Evolutionary conservation across 2,797 vertebrate species (phyloP).

Genomic region (Lates japonicus): DNA sequence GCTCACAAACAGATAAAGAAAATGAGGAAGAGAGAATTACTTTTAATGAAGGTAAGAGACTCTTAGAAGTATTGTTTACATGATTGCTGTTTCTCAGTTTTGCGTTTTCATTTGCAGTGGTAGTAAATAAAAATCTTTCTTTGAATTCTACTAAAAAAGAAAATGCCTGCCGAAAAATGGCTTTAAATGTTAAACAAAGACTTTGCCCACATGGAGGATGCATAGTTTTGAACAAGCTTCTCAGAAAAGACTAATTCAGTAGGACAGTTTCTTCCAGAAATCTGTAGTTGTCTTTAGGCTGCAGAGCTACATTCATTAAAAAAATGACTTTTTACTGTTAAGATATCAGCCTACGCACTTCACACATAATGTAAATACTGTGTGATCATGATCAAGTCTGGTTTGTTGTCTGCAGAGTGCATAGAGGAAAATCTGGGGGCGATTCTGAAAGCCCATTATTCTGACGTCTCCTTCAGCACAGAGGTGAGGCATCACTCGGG

Average conservation of each 20-base stretch:
- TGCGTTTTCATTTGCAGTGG: not conserved
- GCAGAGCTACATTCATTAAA: not conserved
- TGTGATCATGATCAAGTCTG: not conserved
- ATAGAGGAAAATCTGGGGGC: slow-evolving; percentile 48
- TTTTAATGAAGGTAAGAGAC: slow-evolving; percentile 44
- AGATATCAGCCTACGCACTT: not conserved
- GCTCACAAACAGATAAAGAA: not conserved
- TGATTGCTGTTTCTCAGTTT: not conserved
- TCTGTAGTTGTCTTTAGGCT: not conserved
- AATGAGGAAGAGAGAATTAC: slow-evolving; percentile 8
- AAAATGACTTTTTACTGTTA: too few relatives aligned
- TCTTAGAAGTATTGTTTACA: not conserved
- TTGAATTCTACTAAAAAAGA: too few relatives aligned
- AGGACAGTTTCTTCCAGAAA: not conserved
- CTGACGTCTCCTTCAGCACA: not conserved
- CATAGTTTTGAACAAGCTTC: not conserved
- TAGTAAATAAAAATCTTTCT: not conserved
- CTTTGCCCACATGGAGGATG: not conserved
- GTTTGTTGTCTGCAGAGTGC: slow-evolving; percentile 4
- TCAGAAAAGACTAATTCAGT: not conserved
- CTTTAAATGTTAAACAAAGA: not conserved
- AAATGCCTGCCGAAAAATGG: too few relatives aligned
- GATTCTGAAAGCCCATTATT: slow-evolving; percentile 51
- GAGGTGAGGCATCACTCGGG: not conserved
- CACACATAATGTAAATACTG: not conserved